These are phyloP conservation scores for Falcaria lacertinaria DNA, from an alignment of 2,888 invertebrate species.

Conservation along the genomic window DNA sequence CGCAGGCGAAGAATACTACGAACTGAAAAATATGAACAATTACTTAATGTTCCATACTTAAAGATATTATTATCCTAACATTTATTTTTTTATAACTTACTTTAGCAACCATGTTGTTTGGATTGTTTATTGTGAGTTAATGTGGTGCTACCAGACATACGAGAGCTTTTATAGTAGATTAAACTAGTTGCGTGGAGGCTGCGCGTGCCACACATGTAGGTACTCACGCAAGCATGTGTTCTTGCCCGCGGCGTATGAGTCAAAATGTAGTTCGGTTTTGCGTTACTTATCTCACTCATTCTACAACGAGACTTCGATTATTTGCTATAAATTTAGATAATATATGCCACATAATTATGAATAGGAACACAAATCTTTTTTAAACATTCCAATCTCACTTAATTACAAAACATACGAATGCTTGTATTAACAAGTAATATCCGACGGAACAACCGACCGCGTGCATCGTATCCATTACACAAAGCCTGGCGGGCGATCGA, in stretches of 20 bases:
- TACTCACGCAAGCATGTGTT: conserved; percentile 8
- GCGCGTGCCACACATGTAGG: conserved; percentile 8
- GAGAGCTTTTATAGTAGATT: conserved; percentile 53
- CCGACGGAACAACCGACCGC: neutral
- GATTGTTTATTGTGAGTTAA: conserved; percentile 44
- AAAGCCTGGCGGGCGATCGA: neutral
- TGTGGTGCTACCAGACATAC: conserved; percentile 31
- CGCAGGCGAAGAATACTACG: conserved; percentile 31
- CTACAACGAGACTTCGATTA: conserved; percentile 9
- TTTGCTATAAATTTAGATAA: neutral
- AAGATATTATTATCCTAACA: neutral
- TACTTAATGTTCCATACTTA: neutral
- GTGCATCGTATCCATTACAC: neutral
- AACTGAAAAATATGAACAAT: conserved; percentile 26
- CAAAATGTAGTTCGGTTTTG: conserved; percentile 36
- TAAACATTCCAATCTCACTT: neutral
- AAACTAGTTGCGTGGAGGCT: conserved; percentile 17
- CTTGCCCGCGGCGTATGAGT: conserved; percentile 21
- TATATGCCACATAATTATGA: too few relatives aligned
- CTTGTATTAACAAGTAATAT: neutral
- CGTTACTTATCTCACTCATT: conserved; percentile 27
- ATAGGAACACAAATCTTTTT: too few relatives aligned
- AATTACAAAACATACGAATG: neutral
- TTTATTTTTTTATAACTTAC: conserved; percentile 39
- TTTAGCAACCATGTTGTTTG: conserved; percentile 65